Evolutionary conservation across 2,888 invertebrate genomes (phyloP), one percentile per base, ranked within the genome.

Genomic region (Leucoma salicis): DNA sequence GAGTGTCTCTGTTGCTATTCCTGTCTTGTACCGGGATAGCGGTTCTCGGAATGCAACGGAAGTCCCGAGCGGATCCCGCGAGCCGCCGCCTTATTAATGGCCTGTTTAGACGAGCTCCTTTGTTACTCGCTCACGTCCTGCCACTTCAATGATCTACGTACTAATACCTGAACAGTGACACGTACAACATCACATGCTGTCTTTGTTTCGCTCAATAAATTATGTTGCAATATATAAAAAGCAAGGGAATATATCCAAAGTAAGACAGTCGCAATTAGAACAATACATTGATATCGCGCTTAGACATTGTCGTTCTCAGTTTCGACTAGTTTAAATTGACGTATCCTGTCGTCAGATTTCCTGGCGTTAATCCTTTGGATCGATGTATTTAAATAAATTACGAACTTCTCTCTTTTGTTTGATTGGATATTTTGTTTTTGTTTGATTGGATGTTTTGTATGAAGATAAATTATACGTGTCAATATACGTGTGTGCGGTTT

Each of bases 81-180:
- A 77, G 74, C 82, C 83, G 80, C 77, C 83, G 82, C 85, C 83
- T 85, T 88, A 86, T 87, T 87, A 87, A 88, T 88, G 87, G 76
- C 81, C 85, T 86, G 86, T 85, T 88, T 88, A 86, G 81, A 82
- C 82, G 75, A 73, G 78, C 81, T 82, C 82, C 83, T 87, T 88
- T 84, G 86, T 87, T 82, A 82, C 80, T 78, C 72, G 74, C 80
- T 80, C 85, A 82, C 85, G 82, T 82, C 81, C 78, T 75, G 75
- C 76, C 78, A 79, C 80, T 77, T 75, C 65, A 76, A 53, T 63
- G 60, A 68, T 47, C 58, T 57, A 63, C 64, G 59, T 59, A 63
- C 57, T 53, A 55, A 61, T 56, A 52, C 44, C 54, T 48, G 41
- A 58, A 55, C 51, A 53, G 44, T 52, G 51, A 48, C 42, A 51